These are phyloP conservation scores for Rotaria macrura DNA, from an alignment of 2,888 invertebrate species.

Conservation along the genomic window DNA sequence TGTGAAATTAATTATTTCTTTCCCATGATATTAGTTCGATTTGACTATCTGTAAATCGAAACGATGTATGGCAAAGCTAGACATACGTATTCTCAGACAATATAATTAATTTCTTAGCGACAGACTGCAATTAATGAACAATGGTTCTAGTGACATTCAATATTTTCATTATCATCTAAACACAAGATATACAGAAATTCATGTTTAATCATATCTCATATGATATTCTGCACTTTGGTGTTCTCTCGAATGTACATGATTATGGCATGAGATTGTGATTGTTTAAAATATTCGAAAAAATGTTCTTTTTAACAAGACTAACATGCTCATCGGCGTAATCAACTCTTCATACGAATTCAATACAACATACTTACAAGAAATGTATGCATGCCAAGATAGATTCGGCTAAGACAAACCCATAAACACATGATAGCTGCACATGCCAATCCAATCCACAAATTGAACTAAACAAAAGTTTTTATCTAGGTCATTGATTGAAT, in stretches of 20 bases:
- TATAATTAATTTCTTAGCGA: too few relatives aligned
- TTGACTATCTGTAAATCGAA: too few relatives aligned
- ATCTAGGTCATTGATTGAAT: neutral
- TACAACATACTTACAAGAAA: slow-evolving; percentile 47
- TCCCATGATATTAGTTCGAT: too few relatives aligned
- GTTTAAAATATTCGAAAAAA: neutral
- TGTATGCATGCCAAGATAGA: slow-evolving; percentile 86
- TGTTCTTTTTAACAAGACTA: too few relatives aligned
- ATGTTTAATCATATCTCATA: neutral
- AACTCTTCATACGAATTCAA: neutral
- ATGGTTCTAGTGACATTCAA: neutral
- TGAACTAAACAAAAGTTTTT: neutral
- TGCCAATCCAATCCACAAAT: neutral
- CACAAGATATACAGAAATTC: neutral
- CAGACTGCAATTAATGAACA: neutral
- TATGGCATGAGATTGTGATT: neutral
- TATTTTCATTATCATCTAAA: neutral
- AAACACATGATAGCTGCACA: neutral
- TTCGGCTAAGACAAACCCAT: slow-evolving; percentile 57
- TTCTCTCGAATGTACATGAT: neutral
- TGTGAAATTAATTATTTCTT: too few relatives aligned
- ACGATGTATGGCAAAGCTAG: too few relatives aligned
- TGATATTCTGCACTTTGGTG: neutral
- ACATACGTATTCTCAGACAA: too few relatives aligned
- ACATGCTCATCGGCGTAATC: neutral